Percentiles rank a stretch among this genome's conserved stretches.
Conservation (phyloP, 2,113 vertebrate genomes). For the Rhinichthys klamathensis region DNA sequence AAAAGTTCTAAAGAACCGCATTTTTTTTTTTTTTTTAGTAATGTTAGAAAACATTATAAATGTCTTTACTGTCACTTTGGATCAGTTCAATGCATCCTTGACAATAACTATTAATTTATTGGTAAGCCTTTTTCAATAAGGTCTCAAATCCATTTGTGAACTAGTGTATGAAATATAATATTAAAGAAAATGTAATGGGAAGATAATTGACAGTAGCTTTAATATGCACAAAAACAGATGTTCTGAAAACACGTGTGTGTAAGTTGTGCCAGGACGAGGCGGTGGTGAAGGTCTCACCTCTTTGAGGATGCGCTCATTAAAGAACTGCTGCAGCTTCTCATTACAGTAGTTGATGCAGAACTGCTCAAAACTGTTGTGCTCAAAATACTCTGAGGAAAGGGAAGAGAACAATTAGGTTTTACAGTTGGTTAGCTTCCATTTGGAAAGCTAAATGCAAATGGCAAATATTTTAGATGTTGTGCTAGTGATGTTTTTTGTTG, state of each 20-base stretch:
- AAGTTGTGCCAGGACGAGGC: background rate
- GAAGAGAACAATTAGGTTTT: background rate
- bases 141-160: no score
- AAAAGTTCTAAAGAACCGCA: background rate
- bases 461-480: no score
- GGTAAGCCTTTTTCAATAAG: no score
- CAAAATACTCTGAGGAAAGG: slow-evolving; percentile 92
- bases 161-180: background rate
- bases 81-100: background rate
- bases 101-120: no score
- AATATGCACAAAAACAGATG: background rate
- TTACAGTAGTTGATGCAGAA: slow-evolving; percentile 99
- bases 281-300: slow-evolving; percentile 79
- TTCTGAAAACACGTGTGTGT: background rate
- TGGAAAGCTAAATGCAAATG: no score
- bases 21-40: no score
- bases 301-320: slow-evolving; percentile 98
- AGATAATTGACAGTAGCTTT: background rate
- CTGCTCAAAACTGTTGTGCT: slow-evolving; percentile 99
- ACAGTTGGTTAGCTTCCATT: background rate
- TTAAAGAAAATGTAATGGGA: background rate
- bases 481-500: no score
- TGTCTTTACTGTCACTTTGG: background rate
- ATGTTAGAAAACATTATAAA: no score
- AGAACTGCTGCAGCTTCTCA: slow-evolving; percentile 98